Evolutionary conservation across 53 echinoderm and acorn worm genomes (phyloP), one percentile per base, ranked within the genome.

Genomic region (Hippasteria phrygiana): DNA sequence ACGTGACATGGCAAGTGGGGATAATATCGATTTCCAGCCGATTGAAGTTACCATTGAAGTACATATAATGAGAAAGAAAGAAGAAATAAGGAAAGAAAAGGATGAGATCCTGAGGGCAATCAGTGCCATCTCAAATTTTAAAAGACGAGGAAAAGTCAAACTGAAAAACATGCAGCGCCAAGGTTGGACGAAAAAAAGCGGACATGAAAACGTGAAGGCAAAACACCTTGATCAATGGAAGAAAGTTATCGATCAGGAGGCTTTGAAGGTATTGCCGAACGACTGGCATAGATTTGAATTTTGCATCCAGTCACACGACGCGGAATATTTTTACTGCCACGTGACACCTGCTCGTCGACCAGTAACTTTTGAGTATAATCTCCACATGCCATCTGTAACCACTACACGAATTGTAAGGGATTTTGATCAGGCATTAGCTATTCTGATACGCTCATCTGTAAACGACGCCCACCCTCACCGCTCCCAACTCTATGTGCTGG

Each of bases 141-240:
- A 48, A 26, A 43, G 48, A 31, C 75, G 75, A 13, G 75, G 75
- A 0, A 18, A 26, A 10, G 47, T 75, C 75, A 75, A 47, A 75
- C 46, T 75, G 75, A 48, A 27, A 50, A 75, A 75, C 75, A 3
- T 75, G 13, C 75, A 75, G 47, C 75, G 33, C 17, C 28, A 33
- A 0, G 75, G 75, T 28, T 31, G 31, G 46, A 75, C 34, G 0
- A 75, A 33, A 26, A 75, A 46, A 27, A 75, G 75, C 26, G 75
- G 75, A 16, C 34, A 50, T 75, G 75, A 75, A 75, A 26, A 75
- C 1, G 48, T 75, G 32, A 75, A 29, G 5, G 47, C 75, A 29
- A 48, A 48, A 31, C 75, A 75, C 50, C 75, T 75, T 27, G 75
- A 75, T 32, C 75, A 75, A 3, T 75, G 75, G 75, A 75, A 75